Conservation (phyloP, 2,888 invertebrate species). For the Ophion ellenae region DNA sequence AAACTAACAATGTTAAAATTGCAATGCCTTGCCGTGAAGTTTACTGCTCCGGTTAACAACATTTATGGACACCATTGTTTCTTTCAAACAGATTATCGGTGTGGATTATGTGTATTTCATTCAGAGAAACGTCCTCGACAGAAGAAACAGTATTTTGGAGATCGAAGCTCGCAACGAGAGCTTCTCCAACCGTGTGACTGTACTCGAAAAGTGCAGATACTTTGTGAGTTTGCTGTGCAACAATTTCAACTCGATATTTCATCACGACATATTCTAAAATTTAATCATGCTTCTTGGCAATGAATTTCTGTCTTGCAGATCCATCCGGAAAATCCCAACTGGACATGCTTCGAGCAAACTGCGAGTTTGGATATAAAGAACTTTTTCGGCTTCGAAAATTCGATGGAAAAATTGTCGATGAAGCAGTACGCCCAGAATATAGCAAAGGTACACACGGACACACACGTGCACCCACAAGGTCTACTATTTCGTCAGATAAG, state of each 20-base stretch:
- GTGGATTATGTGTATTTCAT: slow-evolving; percentile 96
- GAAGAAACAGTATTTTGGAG: slow-evolving; percentile 90
- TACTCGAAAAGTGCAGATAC: slow-evolving; percentile 95
- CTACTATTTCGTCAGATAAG: neutral
- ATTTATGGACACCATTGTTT: slow-evolving; percentile 19
- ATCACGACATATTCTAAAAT: neutral
- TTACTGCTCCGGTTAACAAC: neutral
- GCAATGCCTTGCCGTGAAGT: neutral
- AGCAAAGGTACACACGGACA: slow-evolving; percentile 85
- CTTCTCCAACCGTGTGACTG: slow-evolving; percentile 92
- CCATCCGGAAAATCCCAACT: slow-evolving; percentile 95
- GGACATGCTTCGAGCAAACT: slow-evolving; percentile 98
- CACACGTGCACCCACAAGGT: neutral
- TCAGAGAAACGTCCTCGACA: slow-evolving; percentile 94
- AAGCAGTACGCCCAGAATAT: slow-evolving; percentile 96
- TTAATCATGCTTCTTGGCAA: neutral
- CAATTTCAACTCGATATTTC: neutral
- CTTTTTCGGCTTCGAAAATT: slow-evolving; percentile 97
- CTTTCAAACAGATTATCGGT: slow-evolving; percentile 90
- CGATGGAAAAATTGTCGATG: slow-evolving; percentile 97
- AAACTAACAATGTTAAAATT: neutral
- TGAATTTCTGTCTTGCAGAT: slow-evolving; percentile 85
- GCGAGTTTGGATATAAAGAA: slow-evolving; percentile 96
- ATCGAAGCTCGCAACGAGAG: slow-evolving; percentile 97
- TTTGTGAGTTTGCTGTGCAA: slow-evolving; percentile 88